phyloP scores from a whole-genome alignment of 2,888 invertebrate species.

The Aleiodes leptofemur region DNA sequence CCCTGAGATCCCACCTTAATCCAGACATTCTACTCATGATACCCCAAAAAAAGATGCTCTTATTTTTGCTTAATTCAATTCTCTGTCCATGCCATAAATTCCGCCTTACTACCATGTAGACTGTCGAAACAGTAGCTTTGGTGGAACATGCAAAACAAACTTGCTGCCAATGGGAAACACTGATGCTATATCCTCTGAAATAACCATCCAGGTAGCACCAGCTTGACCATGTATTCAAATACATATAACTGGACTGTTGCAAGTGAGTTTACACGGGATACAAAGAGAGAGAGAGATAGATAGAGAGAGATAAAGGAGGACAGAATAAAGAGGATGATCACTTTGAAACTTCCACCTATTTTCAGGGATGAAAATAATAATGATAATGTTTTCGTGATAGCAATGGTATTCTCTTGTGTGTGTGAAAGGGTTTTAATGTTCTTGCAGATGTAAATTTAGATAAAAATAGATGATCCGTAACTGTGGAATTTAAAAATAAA shows the following conservation, averaged over 20 bases:
- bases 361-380: slow-evolving; percentile 1
- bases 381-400: not conserved
- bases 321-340: not conserved
- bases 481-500: too few species aligned
- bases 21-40: too few species aligned
- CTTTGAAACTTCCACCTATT: slow-evolving; percentile 6
- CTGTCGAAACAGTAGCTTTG: slow-evolving; percentile 5
- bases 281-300: slow-evolving; percentile 1
- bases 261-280: slow-evolving; percentile 10
- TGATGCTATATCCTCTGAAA: slow-evolving; percentile 13
- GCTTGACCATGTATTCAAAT: slow-evolving; percentile 30
- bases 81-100: too few species aligned
- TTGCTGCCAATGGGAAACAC: slow-evolving; percentile 28
- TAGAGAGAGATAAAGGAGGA: not conserved
- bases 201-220: slow-evolving; percentile 20
- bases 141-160: slow-evolving; percentile 15
- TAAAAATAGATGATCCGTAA: not conserved
- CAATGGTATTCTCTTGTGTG: not conserved
- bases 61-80: too few species aligned
- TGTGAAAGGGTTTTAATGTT: not conserved
- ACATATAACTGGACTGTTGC: slow-evolving; percentile 1
- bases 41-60: too few species aligned
- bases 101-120: too few species aligned
- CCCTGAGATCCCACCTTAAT: too few species aligned
- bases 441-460: slow-evolving; percentile 6